Evolutionary conservation across 2,888 invertebrate genomes (phyloP), one percentile per base, ranked within the genome.

Genomic region (Prenolepis imparis): DNA sequence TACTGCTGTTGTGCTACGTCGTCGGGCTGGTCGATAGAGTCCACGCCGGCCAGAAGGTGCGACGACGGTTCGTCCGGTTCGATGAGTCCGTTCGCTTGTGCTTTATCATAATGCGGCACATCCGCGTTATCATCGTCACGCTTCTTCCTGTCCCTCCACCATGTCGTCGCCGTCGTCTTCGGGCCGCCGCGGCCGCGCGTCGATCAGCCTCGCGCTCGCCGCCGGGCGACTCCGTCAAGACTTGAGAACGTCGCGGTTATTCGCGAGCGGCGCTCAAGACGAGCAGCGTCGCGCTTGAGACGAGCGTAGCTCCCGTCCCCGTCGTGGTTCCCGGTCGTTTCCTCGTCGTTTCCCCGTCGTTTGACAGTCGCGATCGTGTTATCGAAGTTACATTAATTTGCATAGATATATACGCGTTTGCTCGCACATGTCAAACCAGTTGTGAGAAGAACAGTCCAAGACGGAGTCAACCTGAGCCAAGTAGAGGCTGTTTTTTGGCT

Each of bases 1-100:
- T 86, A 88, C 86, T 84, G 88, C 28, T 84, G 83, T 78, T 1
- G 28, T 3, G 28, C 28, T 1, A 2, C 28, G 55, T 73, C 52
- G 41, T 3, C 5, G 6, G 5, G 28, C 41, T 57, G 77, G 77
- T 87, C 89, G 89, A 90, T 90, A 88, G 89, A 89, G 78, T 4
- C 5, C 88, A 78, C 82, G 87, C 82, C 88, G 86, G 48, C 57
- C 67, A 80, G 72, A 80, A 88, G 80, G 84, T 82, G 82, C 84
- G 81, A 80, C 72, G 77, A n/a, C 15, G 6, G 5, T 32, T 32
- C 61, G 59, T 81, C 61, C 74, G 78, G 78, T 81, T 55, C 59
- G 64, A 83, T 83, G 84, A 82, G 52, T 66, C 70, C 78, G 32
- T 2, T 83, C 84, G 80, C 68, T 78, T 44, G 67, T 81, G 66